A percentile compares a stretch with the other conserved stretches of the same genome.
These are phyloP conservation scores for Plumapathes pennacea DNA, from an alignment of 92 coral and sea anemone species.

Conservation along the genomic window DNA sequence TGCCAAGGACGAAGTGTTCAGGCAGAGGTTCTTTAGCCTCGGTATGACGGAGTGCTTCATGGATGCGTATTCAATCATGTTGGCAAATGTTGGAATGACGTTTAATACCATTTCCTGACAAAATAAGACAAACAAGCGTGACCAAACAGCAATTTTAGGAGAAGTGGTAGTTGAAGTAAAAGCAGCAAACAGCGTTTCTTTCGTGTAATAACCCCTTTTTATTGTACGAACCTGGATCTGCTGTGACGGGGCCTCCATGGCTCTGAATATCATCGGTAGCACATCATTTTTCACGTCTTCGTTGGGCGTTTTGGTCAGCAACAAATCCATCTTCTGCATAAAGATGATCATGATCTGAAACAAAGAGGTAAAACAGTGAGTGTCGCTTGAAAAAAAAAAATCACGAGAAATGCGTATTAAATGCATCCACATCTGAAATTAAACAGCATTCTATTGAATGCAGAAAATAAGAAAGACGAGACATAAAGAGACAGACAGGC, in stretches of 20 bases:
- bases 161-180: neutral
- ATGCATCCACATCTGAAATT: too few species aligned
- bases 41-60: constrained; percentile 97
- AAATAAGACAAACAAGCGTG: neutral
- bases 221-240: constrained; percentile 80
- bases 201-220: neutral
- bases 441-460: too few species aligned
- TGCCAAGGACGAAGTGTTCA: constrained; percentile 76
- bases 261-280: constrained; percentile 94
- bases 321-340: constrained; percentile 86
- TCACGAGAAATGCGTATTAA: neutral
- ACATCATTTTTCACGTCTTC: constrained; percentile 88
- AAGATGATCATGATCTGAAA: constrained; percentile 79
- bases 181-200: neutral
- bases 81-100: constrained; percentile 89
- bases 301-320: constrained; percentile 88
- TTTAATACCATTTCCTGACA: constrained; percentile 88
- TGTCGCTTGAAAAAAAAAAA: neutral
- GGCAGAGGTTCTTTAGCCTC: constrained; percentile 87
- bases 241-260: constrained; percentile 85
- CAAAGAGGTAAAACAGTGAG: neutral
- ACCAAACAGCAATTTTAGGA: too few species aligned
- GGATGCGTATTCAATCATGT: constrained; percentile 90
- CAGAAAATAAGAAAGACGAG: too few species aligned
- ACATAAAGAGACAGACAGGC: too few species aligned